Conservation (phyloP, 2,888 invertebrate genomes). For the Netelia virgata region DNA sequence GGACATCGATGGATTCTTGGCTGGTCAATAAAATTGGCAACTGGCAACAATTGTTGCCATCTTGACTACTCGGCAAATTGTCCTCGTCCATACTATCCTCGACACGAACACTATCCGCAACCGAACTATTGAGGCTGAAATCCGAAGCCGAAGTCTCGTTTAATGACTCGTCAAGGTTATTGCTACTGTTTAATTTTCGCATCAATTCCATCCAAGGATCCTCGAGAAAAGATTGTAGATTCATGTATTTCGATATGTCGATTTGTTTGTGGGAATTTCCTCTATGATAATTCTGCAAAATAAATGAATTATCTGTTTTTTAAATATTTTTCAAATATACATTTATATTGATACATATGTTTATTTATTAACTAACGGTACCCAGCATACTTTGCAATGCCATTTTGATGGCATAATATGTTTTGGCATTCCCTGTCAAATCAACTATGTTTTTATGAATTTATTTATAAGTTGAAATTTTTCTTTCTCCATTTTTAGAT, state of each 20-base stretch:
- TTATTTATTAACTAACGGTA: too few species aligned
- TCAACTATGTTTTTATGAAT: too few species aligned
- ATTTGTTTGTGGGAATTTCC: constrained; percentile 58
- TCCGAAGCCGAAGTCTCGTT: constrained; percentile 16
- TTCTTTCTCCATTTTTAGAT: too few species aligned
- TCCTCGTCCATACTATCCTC: constrained; percentile 46
- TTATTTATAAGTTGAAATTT: too few species aligned
- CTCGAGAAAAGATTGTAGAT: constrained; percentile 76
- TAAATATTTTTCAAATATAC: too few species aligned
- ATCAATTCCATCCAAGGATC: constrained; percentile 79
- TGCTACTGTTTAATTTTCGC: constrained; percentile 62
- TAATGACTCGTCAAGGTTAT: constrained; percentile 26
- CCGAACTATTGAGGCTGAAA: constrained; percentile 34
- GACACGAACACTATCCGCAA: not conserved
- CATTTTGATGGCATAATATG: too few species aligned
- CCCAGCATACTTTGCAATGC: too few species aligned
- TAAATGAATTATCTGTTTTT: not conserved
- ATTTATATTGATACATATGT: not conserved
- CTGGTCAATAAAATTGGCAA: constrained; percentile 15
- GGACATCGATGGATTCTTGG: constrained; percentile 40
- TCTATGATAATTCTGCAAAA: constrained; percentile 72
- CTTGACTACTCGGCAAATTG: constrained; percentile 35
- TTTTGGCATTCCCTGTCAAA: too few species aligned
- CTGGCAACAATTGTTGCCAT: constrained; percentile 25
- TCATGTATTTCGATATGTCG: constrained; percentile 76